Evolutionary conservation across 2,888 invertebrate genomes (phyloP).

Genomic region (Drosophila mettleri): DNA sequence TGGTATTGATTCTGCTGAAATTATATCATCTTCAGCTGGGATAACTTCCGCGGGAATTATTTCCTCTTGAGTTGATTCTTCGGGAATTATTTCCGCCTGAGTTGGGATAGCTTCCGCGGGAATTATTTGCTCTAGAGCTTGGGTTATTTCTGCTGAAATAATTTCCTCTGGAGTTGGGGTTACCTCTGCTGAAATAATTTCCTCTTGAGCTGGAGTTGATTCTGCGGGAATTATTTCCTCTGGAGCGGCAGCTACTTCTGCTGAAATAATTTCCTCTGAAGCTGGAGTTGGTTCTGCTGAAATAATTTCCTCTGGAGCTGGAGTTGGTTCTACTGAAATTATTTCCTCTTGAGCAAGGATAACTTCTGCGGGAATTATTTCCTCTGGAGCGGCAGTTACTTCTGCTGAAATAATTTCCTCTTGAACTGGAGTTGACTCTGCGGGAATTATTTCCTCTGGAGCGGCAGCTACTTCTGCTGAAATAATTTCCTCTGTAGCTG

Average conservation of each 20-base stretch:
- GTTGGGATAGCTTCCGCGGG: not conserved
- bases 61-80: not conserved
- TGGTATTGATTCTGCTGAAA: not conserved
- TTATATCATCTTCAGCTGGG: not conserved
- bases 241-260: not conserved
- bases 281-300: not conserved
- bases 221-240: not conserved
- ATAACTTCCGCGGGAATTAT: not conserved
- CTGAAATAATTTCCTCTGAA: not conserved
- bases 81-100: not conserved
- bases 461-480: not conserved
- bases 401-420: not conserved
- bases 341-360: not conserved
- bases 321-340: not conserved
- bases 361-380: no score
- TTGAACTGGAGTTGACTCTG: not conserved
- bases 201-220: not conserved
- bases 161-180: not conserved
- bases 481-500: not conserved
- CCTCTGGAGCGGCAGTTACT: not conserved
- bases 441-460: not conserved
- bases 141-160: not conserved
- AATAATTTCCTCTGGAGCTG: not conserved
- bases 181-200: not conserved
- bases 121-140: not conserved